phyloP scores from a whole-genome alignment of 2,888 invertebrate genomes.

The Sphecodes monilicornis region DNA sequence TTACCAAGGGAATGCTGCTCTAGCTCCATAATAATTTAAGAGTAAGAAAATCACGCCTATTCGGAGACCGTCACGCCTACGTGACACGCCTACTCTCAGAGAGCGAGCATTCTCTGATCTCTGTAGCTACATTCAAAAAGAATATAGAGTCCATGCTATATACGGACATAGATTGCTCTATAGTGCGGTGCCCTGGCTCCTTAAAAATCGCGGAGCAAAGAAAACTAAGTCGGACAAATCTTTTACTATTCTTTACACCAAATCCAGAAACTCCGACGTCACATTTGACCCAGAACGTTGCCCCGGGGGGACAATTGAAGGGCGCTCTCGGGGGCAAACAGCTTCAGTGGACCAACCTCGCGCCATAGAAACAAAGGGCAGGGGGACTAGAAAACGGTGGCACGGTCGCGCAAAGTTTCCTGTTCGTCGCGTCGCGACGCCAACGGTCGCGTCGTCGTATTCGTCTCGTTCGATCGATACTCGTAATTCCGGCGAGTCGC shows the following conservation, averaged over 20 bases:
- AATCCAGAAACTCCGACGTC: neutral
- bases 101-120: neutral
- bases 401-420: constrained; percentile 48
- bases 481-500: constrained; percentile 62
- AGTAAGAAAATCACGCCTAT: neutral
- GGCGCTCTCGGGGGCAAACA: neutral
- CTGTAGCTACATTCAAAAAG: neutral
- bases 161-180: neutral
- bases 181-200: neutral
- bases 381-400: constrained; percentile 30
- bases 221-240: neutral
- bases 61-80: neutral
- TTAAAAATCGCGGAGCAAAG: neutral
- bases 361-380: constrained; percentile 19
- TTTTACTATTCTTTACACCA: neutral
- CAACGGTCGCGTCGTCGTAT: constrained; percentile 28
- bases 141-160: neutral
- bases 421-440: constrained; percentile 42
- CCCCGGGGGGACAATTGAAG: neutral
- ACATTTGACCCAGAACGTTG: neutral
- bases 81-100: no score
- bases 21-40: no score
- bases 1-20: no score
- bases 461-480: constrained; percentile 63
- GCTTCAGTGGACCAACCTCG: neutral